These are phyloP conservation scores for Parazoanthus darwini DNA, from an alignment of 92 coral and sea anemone species.

Conservation along the genomic window DNA sequence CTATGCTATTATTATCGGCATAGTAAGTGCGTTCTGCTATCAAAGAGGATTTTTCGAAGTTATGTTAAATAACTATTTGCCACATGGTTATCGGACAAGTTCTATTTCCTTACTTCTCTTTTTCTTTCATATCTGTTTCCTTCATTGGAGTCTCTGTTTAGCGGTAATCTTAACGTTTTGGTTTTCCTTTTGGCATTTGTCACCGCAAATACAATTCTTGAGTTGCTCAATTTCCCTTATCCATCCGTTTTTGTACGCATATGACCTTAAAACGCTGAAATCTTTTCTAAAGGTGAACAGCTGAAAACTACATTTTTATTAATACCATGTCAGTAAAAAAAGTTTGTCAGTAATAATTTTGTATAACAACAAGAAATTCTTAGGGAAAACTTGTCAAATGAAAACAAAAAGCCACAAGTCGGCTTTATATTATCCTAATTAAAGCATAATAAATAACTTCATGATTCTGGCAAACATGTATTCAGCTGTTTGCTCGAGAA, in stretches of 20 bases:
- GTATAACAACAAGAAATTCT: too few species aligned
- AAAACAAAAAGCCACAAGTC: too few species aligned
- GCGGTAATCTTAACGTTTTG: neutral
- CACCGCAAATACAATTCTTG: neutral
- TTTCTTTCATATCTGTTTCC: constrained; percentile 1
- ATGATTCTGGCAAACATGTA: too few species aligned
- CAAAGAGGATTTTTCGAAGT: neutral
- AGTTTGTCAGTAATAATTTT: too few species aligned
- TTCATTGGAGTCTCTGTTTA: neutral
- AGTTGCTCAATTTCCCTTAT: neutral
- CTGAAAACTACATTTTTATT: neutral
- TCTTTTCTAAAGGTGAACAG: neutral
- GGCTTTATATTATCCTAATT: too few species aligned
- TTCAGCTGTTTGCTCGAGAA: too few species aligned
- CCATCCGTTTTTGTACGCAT: constrained; percentile 27
- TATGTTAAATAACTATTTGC: neutral
- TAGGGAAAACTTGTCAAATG: too few species aligned
- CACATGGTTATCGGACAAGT: neutral
- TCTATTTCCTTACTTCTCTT: neutral
- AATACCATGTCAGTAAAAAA: too few species aligned
- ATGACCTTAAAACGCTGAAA: neutral
- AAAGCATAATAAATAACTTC: too few species aligned
- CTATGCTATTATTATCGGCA: constrained; percentile 7
- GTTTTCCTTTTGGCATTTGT: neutral
- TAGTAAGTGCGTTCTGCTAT: neutral